Evolutionary conservation across 2,113 vertebrate genomes (phyloP).

Genomic region (Labeo rohita): DNA sequence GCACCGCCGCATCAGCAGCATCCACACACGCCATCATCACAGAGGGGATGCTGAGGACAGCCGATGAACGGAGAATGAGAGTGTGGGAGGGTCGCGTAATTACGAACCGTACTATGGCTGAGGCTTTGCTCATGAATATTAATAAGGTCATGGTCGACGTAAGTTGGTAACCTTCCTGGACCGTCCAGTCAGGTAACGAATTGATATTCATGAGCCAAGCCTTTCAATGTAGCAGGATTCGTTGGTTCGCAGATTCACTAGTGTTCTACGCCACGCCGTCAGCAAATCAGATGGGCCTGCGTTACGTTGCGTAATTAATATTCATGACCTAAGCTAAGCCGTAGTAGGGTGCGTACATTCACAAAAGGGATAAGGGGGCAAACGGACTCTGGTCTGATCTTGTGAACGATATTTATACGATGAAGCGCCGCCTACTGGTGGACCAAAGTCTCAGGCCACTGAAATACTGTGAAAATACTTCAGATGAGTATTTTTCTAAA

Average conservation of each 20-base stretch:
- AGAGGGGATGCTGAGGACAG: conserved; percentile 51
- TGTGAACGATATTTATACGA: neutral
- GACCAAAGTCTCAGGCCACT: neutral
- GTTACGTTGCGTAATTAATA: conserved; percentile 17
- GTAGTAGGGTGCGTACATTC: conserved; percentile 4
- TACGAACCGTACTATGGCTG: conserved; percentile 9
- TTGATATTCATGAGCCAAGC: conserved; percentile 21
- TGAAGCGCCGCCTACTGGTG: conserved; percentile 2
- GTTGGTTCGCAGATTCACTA: neutral
- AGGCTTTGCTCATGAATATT: conserved; percentile 17
- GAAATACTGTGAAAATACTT: neutral
- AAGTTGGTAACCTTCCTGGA: neutral
- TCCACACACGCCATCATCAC: conserved; percentile 49
- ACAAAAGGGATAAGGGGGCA: neutral
- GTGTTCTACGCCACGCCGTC: neutral
- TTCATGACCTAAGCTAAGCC: neutral
- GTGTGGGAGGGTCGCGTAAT: conserved; percentile 39
- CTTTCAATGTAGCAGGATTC: neutral
- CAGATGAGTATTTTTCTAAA: neutral
- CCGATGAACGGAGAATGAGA: conserved; percentile 27
- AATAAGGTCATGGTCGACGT: conserved; percentile 17
- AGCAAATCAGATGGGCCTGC: neutral
- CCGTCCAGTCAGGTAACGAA: neutral
- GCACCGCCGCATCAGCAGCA: conserved; percentile 44
- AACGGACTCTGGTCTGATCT: neutral